These are phyloP conservation scores for Nebria ingens DNA, from an alignment of 1,140 invertebrate species.

Conservation along the genomic window DNA sequence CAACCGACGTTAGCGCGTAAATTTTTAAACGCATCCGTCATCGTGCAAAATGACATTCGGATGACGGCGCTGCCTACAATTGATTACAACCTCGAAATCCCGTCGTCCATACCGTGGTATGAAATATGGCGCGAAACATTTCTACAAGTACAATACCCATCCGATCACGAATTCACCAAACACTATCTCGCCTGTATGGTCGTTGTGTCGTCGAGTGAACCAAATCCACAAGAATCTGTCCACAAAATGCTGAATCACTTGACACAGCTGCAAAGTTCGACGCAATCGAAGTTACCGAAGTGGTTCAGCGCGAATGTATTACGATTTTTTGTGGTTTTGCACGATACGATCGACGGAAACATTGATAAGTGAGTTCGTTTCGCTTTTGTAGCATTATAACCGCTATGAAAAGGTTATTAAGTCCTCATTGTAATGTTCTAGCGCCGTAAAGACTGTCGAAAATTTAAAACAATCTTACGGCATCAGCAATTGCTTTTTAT, in stretches of 20 bases:
- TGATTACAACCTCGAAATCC: constrained; percentile 49
- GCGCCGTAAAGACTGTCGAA: constrained; percentile 72
- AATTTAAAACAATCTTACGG: constrained; percentile 78
- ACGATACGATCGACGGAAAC: constrained; percentile 48
- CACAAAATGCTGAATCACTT: constrained; percentile 66
- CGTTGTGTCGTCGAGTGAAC: constrained; percentile 72
- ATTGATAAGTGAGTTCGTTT: constrained; percentile 20
- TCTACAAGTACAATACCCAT: constrained; percentile 77
- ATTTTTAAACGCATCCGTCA: constrained; percentile 78
- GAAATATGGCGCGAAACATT: constrained; percentile 91
- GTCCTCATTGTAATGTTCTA: constrained; percentile 31
- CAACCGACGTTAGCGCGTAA: constrained; percentile 73
- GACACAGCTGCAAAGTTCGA: constrained; percentile 62
- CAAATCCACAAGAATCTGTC: constrained; percentile 69
- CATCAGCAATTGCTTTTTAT: constrained; percentile 70
- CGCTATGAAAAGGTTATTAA: constrained; percentile 9
- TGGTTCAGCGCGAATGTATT: constrained; percentile 83
- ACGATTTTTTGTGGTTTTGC: constrained; percentile 81
- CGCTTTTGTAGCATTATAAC: neutral
- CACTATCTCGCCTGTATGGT: constrained; percentile 87
- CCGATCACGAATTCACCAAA: constrained; percentile 91
- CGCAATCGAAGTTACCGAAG: constrained; percentile 69
- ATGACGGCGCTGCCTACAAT: constrained; percentile 42
- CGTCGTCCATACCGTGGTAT: constrained; percentile 83
- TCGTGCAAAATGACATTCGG: constrained; percentile 55